Percentiles rank a stretch among this genome's conserved stretches.
phyloP scores from a whole-genome alignment of 2,888 invertebrate species.

The Tenodera sinensis region DNA sequence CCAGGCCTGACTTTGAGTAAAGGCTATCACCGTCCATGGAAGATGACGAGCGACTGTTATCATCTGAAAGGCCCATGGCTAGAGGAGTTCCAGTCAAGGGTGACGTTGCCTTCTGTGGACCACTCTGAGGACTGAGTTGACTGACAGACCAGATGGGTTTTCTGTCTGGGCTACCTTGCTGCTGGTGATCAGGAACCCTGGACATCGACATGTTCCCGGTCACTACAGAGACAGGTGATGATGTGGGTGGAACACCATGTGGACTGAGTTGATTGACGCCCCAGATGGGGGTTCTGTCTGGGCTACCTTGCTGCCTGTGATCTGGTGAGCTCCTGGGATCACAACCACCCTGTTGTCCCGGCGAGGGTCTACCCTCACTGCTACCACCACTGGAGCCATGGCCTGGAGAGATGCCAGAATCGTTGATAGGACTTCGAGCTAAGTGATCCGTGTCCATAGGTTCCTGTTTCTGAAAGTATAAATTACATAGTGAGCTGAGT shows the following conservation, averaged over 20 bases:
- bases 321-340: background rate
- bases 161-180: constrained; percentile 18
- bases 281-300: constrained; percentile 22
- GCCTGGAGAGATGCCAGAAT: constrained; percentile 58
- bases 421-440: constrained; percentile 52
- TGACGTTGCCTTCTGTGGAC: background rate
- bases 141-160: background rate
- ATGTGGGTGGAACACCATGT: background rate
- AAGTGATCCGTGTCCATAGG: constrained; percentile 46
- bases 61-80: background rate
- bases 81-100: background rate
- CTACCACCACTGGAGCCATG: constrained; percentile 55
- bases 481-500: too few species aligned
- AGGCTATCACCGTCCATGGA: background rate
- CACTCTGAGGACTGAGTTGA: background rate
- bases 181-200: background rate
- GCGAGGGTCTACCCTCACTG: constrained; percentile 32
- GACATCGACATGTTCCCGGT: background rate
- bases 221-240: background rate
- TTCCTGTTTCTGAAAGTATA: constrained; percentile 53
- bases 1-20: background rate
- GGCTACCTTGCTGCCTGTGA: background rate
- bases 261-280: background rate
- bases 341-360: background rate
- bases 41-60: background rate